Conservation (phyloP, 2,888 invertebrate species). For the Drosophila birchii region DNA sequence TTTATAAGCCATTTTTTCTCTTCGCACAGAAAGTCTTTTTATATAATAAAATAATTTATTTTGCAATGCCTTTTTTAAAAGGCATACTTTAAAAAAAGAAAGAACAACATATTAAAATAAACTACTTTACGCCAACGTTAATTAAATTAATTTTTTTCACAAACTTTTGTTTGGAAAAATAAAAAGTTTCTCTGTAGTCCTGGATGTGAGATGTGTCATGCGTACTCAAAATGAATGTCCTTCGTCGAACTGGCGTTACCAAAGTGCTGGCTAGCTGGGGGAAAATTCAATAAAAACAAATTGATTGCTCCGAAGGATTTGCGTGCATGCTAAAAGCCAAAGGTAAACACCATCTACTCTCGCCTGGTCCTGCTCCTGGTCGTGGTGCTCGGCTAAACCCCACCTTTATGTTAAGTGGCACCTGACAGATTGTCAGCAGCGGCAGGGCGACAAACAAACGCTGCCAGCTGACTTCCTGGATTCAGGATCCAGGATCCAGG, state of each 20-base stretch:
- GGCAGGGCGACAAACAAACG: conserved; percentile 56
- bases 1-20: not conserved
- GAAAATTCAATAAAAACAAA: conserved; percentile 78
- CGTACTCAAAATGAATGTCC: conserved; percentile 67
- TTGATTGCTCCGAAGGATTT: conserved; percentile 75
- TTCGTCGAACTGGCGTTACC: conserved; percentile 34
- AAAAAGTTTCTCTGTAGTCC: conserved; percentile 9
- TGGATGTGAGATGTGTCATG: conserved; percentile 53
- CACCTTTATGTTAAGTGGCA: conserved; percentile 67
- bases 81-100: not conserved
- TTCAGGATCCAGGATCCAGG: conserved; percentile 9
- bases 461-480: conserved; percentile 32
- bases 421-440: conserved; percentile 64
- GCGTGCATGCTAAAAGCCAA: conserved; percentile 59
- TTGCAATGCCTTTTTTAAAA: not conserved
- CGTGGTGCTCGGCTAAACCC: conserved; percentile 18
- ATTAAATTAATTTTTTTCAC: not conserved
- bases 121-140: not conserved
- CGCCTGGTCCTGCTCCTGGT: conserved; percentile 30
- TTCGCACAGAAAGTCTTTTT: not conserved
- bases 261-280: conserved; percentile 39
- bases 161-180: not conserved
- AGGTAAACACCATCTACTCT: conserved; percentile 59
- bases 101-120: not conserved
- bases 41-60: not conserved